These are phyloP conservation scores for Gastrophysa polygoni DNA, from an alignment of 2,888 invertebrate genomes.

Conservation along the genomic window DNA sequence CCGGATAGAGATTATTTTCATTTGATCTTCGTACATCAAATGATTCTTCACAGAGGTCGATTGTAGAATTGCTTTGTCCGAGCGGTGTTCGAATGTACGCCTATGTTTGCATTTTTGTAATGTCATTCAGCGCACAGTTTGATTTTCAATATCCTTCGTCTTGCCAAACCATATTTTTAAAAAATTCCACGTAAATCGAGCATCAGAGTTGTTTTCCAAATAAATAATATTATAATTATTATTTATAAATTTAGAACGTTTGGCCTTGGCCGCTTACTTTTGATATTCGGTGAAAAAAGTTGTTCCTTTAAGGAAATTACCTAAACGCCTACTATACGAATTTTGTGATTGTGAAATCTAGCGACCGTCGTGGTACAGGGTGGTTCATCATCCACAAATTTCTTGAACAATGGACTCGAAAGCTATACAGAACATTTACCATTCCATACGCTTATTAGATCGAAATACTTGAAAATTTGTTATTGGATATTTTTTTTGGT, in stretches of 20 bases:
- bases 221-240: conserved; percentile 24
- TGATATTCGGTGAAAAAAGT: conserved; percentile 14
- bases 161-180: conserved; percentile 19
- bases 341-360: conserved; percentile 1
- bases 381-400: background rate
- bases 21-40: too few species aligned
- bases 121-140: background rate
- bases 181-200: conserved; percentile 17
- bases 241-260: conserved; percentile 21
- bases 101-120: background rate
- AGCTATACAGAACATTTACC: background rate
- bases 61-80: too few species aligned
- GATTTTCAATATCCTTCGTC: background rate
- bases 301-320: conserved; percentile 11
- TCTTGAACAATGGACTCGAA: background rate
- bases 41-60: too few species aligned
- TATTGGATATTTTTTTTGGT: conserved; percentile 4
- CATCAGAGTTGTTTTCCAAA: conserved; percentile 15
- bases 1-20: too few species aligned
- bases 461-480: background rate
- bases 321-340: background rate
- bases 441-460: background rate
- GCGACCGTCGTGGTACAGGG: conserved; percentile 5
- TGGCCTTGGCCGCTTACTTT: conserved; percentile 10
- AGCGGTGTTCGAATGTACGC: background rate